Conservation (phyloP, 2,113 vertebrate genomes). For the Rafetus swinhoei region DNA sequence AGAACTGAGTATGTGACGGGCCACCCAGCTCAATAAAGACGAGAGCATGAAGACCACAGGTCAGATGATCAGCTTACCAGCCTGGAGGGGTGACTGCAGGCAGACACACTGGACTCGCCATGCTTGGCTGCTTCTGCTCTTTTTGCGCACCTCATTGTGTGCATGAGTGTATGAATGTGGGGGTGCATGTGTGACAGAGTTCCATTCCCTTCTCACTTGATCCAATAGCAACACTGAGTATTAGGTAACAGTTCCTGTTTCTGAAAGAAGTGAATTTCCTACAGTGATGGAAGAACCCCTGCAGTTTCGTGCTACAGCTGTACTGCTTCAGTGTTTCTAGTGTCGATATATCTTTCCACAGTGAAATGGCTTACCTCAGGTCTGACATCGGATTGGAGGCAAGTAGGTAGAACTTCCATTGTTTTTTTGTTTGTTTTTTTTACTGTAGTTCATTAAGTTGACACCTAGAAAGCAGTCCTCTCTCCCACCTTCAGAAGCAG, state of each 20-base stretch:
- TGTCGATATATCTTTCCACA: background rate
- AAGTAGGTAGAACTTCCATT: fast-evolving
- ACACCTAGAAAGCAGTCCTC: background rate
- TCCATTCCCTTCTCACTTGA: too few relatives aligned
- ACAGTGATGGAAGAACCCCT: background rate
- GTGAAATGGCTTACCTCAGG: background rate
- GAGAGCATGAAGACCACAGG: too few relatives aligned
- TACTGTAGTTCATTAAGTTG: background rate
- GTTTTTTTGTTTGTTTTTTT: background rate
- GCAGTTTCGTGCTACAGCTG: background rate
- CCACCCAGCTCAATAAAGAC: too few relatives aligned
- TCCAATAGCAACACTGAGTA: too few relatives aligned
- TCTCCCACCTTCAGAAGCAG: background rate
- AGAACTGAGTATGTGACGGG: too few relatives aligned
- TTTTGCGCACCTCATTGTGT: too few relatives aligned
- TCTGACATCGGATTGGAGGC: background rate
- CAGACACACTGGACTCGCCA: too few relatives aligned
- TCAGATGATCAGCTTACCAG: too few relatives aligned
- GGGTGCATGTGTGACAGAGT: too few relatives aligned
- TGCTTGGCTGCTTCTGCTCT: too few relatives aligned
- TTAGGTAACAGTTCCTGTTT: background rate
- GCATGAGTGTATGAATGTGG: too few relatives aligned
- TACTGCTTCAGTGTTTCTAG: background rate
- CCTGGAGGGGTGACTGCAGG: too few relatives aligned
- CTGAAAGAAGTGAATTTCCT: background rate